phyloP scores from a whole-genome alignment of 2,888 invertebrate genomes.

The Saturnia japonica region DNA sequence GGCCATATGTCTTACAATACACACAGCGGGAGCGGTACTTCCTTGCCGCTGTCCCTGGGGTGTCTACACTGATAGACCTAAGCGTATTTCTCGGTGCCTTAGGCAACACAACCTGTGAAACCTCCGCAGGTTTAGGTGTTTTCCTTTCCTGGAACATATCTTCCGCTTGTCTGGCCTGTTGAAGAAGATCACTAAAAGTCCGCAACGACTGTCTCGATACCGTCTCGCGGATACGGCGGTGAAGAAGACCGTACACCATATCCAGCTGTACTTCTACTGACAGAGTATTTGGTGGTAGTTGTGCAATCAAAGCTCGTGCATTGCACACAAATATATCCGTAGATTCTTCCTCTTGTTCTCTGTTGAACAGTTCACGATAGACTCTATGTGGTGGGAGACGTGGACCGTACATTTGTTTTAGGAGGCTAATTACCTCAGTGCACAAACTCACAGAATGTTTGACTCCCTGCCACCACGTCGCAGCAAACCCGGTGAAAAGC shows the following conservation, averaged over 20 bases:
- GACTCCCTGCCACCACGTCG: conserved; percentile 28
- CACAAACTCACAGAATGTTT: conserved; percentile 14
- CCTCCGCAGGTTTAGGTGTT: neutral
- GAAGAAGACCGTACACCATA: too few species aligned
- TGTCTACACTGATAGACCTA: too few species aligned
- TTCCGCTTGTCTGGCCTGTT: conserved; percentile 24
- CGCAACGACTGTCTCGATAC: conserved; percentile 21
- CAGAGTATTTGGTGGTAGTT: conserved; percentile 22
- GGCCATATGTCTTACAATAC: neutral
- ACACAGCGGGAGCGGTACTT: too few species aligned
- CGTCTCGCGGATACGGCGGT: conserved; percentile 27
- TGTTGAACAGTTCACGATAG: conserved; percentile 9
- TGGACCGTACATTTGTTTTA: conserved; percentile 19
- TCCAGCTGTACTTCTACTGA: too few species aligned
- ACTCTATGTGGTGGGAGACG: conserved; percentile 18
- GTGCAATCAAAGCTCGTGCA: conserved; percentile 22
- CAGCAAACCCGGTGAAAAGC: conserved; percentile 30
- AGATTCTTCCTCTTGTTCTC: conserved; percentile 10
- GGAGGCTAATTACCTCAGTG: conserved; percentile 6
- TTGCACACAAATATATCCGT: neutral
- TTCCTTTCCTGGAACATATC: conserved; percentile 23
- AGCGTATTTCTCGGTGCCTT: neutral
- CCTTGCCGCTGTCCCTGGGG: too few species aligned
- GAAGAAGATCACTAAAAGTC: conserved; percentile 24
- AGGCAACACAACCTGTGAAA: neutral